Base-by-base conservation (phyloP, 1,140 invertebrate species). In the Phthorimaea operculella region DNA sequence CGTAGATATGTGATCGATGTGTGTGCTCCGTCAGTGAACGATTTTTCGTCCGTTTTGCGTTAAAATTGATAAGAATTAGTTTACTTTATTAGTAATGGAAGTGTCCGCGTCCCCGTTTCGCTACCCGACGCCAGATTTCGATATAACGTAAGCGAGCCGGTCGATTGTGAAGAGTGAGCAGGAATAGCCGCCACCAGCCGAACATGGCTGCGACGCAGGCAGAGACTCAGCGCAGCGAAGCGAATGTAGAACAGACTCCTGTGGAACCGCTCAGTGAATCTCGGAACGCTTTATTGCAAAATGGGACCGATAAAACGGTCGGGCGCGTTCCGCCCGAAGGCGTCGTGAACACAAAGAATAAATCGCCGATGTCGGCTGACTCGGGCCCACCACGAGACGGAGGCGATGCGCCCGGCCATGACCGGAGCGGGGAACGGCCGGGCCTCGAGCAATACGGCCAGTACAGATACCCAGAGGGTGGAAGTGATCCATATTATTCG, bases 171-270 rank as follows among this genome's bases (percentile, higher is more conserved):
- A 73, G 74, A 85, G 85, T 74, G 72, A 74, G 87, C 86, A 86
- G 86, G 82, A 79, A 73, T 74, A 72, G 76, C 75, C 74, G 83
- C 76, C 72, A 72, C 68, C 76, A 81, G 87, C 87, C 87, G 87
- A 88, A 89, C 87, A 89, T 89, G 88, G 88, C 88, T 88, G 87
- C 88, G 86, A 89, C 88, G 85, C 87, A 87, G 85, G 87, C 87
- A 72, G 88, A 88, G 87, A 87, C 87, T 83, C 88, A 88, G 76
- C 86, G 87, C 82, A 88, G 86, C 85, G 87, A 88, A 86, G 78
- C 85, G 77, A 88, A 85, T 79, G 84, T 87, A 85, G 88, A 89
- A 71, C 87, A 88, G 80, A 87, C 78, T 84, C 84, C 87, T 82
- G 79, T 86, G 72, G 87, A 88, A 67, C 87, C 87, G 83, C 87